A percentile compares a stretch with the other conserved stretches of the same genome.
These are phyloP conservation scores for Coenobita brevimanus DNA, from an alignment of 1,140 invertebrate genomes.

Conservation along the genomic window DNA sequence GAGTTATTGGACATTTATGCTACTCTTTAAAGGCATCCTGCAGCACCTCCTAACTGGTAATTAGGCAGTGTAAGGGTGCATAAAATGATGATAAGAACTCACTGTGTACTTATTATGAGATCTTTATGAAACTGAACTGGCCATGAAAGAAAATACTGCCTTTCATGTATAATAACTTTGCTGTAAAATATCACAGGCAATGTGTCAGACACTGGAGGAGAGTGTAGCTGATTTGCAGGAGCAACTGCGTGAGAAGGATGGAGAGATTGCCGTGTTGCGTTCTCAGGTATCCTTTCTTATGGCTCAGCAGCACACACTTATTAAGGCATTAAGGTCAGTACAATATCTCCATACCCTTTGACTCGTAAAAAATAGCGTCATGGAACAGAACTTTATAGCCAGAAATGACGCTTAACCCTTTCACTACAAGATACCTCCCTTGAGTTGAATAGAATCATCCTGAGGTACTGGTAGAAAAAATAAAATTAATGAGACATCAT, in stretches of 20 bases:
- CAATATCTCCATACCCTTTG: too few species aligned
- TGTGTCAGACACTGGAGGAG: conserved; percentile 46
- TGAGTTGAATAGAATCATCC: too few species aligned
- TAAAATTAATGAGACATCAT: too few species aligned
- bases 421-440: too few species aligned
- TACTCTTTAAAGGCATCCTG: too few species aligned
- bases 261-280: conserved; percentile 42
- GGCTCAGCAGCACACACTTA: conserved; percentile 53
- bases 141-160: not conserved
- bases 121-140: not conserved
- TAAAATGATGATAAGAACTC: too few species aligned
- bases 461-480: too few species aligned
- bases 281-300: conserved; percentile 49
- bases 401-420: too few species aligned
- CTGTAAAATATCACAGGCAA: conserved; percentile 11
- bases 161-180: not conserved
- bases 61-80: not conserved
- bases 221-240: conserved; percentile 35
- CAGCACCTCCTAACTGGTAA: not conserved
- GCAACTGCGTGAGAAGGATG: conserved; percentile 39
- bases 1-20: too few species aligned
- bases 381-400: too few species aligned
- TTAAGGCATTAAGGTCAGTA: conserved; percentile 48
- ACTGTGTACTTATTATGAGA: not conserved
- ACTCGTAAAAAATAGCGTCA: too few species aligned